These are phyloP conservation scores for Phyllopteryx taeniolatus DNA, from an alignment of 2,113 vertebrate species.

Conservation along the genomic window DNA sequence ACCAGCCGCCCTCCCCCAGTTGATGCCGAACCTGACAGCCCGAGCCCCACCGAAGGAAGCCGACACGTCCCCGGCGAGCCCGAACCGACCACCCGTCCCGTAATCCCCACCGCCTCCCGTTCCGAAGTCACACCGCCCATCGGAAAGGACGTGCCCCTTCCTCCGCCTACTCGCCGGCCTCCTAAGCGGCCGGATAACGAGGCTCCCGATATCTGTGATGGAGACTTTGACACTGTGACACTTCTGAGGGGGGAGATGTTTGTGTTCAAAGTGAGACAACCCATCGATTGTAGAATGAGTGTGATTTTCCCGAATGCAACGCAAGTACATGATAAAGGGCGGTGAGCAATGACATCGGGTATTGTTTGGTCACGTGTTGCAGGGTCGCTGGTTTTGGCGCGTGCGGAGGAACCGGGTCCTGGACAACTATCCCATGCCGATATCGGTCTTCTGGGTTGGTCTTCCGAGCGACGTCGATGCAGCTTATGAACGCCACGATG, in stretches of 20 bases:
- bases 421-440: conserved; percentile 95
- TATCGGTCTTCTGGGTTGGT: conserved; percentile 91
- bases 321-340: neutral
- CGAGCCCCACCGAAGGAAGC: conserved; percentile 60
- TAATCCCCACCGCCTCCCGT: conserved; percentile 32
- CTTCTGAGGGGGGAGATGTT: conserved; percentile 77
- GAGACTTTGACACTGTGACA: conserved; percentile 73
- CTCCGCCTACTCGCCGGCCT: conserved; percentile 59
- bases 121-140: conserved; percentile 43
- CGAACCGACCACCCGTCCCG: conserved; percentile 46
- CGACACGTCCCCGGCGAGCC: conserved; percentile 68
- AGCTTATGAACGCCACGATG: conserved; percentile 90
- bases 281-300: neutral
- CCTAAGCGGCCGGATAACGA: conserved; percentile 75
- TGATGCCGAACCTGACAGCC: neutral
- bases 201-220: conserved; percentile 69
- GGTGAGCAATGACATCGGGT: neutral
- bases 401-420: conserved; percentile 89
- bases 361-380: neutral
- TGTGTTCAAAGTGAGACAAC: conserved; percentile 72
- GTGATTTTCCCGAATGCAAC: neutral
- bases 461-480: conserved; percentile 87
- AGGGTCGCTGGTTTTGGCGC: conserved; percentile 97
- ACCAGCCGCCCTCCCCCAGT: conserved; percentile 37
- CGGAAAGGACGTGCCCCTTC: conserved; percentile 24